phyloP scores from a whole-genome alignment of 2,113 vertebrate species.

The Pterocles gutturalis region DNA sequence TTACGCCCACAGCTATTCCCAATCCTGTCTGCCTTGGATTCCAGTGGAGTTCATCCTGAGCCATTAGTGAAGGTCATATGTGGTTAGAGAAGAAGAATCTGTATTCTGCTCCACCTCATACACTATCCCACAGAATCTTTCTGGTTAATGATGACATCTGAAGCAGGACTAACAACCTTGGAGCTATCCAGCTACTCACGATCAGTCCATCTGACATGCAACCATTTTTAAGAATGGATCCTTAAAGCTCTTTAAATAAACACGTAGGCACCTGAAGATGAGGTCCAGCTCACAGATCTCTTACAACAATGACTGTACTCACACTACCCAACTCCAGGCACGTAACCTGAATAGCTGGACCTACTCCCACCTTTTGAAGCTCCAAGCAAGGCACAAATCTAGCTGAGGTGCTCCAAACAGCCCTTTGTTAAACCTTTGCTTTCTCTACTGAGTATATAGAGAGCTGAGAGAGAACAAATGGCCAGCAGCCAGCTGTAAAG shows the following conservation, averaged over 20 bases:
- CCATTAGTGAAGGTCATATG: not conserved
- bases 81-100: not conserved
- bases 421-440: not conserved
- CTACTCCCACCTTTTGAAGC: not conserved
- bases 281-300: not conserved
- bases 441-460: not conserved
- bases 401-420: not conserved
- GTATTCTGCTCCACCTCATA: not conserved
- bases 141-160: not conserved
- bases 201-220: not conserved
- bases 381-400: not conserved
- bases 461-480: not conserved
- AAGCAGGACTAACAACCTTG: not conserved
- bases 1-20: not conserved
- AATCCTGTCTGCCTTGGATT: not conserved
- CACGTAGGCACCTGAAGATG: not conserved
- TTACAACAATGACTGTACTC: fast-evolving
- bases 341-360: not conserved
- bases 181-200: not conserved
- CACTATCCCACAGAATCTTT: not conserved
- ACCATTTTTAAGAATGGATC: not conserved
- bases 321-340: not conserved
- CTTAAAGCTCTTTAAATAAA: not conserved
- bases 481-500: not conserved
- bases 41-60: not conserved